These are phyloP conservation scores for Lycophotia porphyrea DNA, from an alignment of 2,888 invertebrate species.

Conservation along the genomic window DNA sequence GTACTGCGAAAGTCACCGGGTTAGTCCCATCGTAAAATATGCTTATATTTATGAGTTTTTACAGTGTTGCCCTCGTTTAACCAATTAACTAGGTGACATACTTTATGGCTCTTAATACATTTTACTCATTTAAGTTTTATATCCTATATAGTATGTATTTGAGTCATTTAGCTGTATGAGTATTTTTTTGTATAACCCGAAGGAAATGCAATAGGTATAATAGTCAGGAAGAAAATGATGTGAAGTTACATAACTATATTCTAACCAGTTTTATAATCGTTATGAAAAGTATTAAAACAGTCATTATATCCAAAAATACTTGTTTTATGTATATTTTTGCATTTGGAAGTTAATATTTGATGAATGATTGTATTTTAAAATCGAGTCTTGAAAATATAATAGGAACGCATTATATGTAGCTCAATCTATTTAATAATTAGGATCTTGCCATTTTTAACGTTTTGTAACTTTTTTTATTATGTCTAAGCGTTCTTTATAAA, in stretches of 20 bases:
- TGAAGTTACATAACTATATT: background rate
- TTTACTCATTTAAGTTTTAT: conserved; percentile 16
- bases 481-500: conserved; percentile 55
- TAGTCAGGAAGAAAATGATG: background rate
- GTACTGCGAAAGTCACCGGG: too few relatives aligned
- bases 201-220: background rate
- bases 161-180: conserved; percentile 28
- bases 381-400: conserved; percentile 42
- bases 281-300: conserved; percentile 50
- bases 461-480: conserved; percentile 58
- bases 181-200: conserved; percentile 18
- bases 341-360: conserved; percentile 46
- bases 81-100: background rate
- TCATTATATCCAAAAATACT: conserved; percentile 47
- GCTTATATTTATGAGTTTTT: background rate
- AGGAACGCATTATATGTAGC: conserved; percentile 60
- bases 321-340: conserved; percentile 53
- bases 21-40: background rate
- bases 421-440: conserved; percentile 63
- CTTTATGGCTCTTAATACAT: conserved; percentile 6
- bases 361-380: conserved; percentile 47
- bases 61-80: background rate
- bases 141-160: conserved; percentile 1
- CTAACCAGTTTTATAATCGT: conserved; percentile 13
- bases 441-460: conserved; percentile 65